A percentile compares a stretch with the other conserved stretches of the same genome.
Conservation (phyloP, 2,797 vertebrate genomes). For the Rhinella marina region DNA sequence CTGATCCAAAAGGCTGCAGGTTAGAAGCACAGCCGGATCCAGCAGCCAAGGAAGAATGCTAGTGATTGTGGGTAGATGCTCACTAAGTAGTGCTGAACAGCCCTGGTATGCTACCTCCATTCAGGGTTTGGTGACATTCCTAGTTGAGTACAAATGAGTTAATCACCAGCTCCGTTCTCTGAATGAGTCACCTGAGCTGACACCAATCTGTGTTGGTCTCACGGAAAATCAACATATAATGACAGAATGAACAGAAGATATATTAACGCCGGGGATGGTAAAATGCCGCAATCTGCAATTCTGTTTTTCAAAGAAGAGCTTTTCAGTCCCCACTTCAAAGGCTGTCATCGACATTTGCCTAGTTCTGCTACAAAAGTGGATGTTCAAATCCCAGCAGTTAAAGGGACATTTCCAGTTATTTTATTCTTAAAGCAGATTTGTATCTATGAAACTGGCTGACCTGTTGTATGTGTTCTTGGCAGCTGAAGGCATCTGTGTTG, state of each 20-base stretch:
- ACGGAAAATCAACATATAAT: background rate
- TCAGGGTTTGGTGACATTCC: background rate
- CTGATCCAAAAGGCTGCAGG: constrained; percentile 62
- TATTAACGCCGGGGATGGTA: too few relatives aligned
- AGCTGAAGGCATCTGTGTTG: too few relatives aligned
- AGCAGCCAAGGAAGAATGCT: constrained; percentile 52
- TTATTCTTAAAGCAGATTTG: too few relatives aligned
- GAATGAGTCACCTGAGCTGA: constrained; percentile 35
- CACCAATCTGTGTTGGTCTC: background rate
- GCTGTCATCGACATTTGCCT: background rate
- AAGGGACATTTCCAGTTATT: background rate
- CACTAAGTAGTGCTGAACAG: constrained; percentile 25
- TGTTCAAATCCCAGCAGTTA: constrained; percentile 26
- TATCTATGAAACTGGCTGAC: too few relatives aligned
- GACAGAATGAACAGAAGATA: background rate
- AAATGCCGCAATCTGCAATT: background rate
- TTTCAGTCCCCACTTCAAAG: background rate
- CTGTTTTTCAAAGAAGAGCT: background rate
- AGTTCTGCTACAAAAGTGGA: background rate
- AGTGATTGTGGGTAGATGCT: constrained; percentile 6
- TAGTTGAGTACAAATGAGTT: constrained; percentile 25
- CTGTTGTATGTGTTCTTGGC: too few relatives aligned
- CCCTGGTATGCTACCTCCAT: background rate
- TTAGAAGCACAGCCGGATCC: constrained; percentile 56
- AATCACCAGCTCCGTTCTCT: constrained; percentile 22